Conservation (phyloP, 2,113 vertebrate species). For the Plestiodon gilberti region DNA sequence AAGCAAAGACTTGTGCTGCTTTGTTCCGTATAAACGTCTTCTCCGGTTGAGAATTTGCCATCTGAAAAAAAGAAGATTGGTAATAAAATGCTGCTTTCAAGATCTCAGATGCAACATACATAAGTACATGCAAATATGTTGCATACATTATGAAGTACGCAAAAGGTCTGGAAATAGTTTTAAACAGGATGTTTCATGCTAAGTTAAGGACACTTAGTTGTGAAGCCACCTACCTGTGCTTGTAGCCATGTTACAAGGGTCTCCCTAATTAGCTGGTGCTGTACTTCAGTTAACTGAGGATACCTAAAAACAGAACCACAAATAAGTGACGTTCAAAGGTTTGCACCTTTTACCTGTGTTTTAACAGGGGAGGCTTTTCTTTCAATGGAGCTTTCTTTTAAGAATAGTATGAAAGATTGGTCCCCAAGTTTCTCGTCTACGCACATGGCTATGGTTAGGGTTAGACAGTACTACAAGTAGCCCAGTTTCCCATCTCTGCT, state of each 20-base stretch:
- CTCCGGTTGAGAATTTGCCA: slow-evolving; percentile 89
- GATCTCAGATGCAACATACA: rapidly evolving
- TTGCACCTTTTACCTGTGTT: background rate
- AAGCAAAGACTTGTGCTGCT: slow-evolving; percentile 96
- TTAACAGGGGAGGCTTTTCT: background rate
- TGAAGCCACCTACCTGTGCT: slow-evolving; percentile 82
- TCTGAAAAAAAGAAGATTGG: slow-evolving; percentile 71
- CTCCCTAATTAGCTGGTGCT: slow-evolving; percentile 96
- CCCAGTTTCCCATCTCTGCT: too few relatives aligned
- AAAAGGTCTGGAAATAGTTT: background rate
- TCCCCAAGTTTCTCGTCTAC: too few relatives aligned
- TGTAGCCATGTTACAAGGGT: slow-evolving; percentile 97
- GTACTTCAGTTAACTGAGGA: slow-evolving; percentile 83
- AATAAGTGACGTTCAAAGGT: slow-evolving; percentile 4
- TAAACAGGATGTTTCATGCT: background rate
- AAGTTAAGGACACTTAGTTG: background rate
- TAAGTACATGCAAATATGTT: background rate
- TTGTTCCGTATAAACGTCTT: slow-evolving; percentile 98
- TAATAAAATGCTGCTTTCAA: slow-evolving; percentile 8
- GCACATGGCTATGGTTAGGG: too few relatives aligned
- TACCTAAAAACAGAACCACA: slow-evolving; percentile 80
- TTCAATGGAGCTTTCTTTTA: background rate
- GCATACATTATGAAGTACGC: background rate
- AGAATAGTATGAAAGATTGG: background rate
- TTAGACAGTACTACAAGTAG: too few relatives aligned